phyloP scores from a whole-genome alignment of 2,888 invertebrate genomes.

The Eudasyphora cyanicolor region DNA sequence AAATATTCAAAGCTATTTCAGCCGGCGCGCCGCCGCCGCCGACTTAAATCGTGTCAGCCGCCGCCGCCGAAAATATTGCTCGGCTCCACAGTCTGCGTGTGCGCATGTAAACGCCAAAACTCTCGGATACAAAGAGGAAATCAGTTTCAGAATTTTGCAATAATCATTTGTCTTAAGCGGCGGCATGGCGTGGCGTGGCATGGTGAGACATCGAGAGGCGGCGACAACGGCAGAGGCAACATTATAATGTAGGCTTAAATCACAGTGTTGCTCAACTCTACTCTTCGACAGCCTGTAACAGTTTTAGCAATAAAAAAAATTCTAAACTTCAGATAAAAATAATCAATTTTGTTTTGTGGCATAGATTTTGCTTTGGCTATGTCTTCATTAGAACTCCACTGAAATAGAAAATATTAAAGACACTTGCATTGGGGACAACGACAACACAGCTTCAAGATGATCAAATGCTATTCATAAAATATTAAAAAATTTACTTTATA shows the following conservation, averaged over 20 bases:
- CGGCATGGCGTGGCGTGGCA: not conserved
- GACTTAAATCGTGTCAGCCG: too few relatives aligned
- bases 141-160: slow-evolving; percentile 41
- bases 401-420: too few relatives aligned
- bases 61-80: too few relatives aligned
- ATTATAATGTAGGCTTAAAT: slow-evolving; percentile 31
- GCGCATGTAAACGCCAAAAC: not conserved
- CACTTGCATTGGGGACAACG: too few relatives aligned
- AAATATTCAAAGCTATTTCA: too few relatives aligned
- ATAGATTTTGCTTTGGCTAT: not conserved
- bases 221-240: not conserved
- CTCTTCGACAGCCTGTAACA: slow-evolving; percentile 16
- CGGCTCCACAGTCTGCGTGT: too few relatives aligned
- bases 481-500: too few relatives aligned
- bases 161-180: slow-evolving; percentile 14
- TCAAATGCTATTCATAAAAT: too few relatives aligned
- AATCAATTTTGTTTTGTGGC: slow-evolving; percentile 45
- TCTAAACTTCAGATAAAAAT: slow-evolving; percentile 19
- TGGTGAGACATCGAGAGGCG: not conserved
- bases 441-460: too few relatives aligned
- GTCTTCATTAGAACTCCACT: too few relatives aligned
- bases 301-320: slow-evolving; percentile 3
- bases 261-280: not conserved
- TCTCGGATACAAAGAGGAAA: not conserved
- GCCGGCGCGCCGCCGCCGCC: too few relatives aligned